phyloP scores from a whole-genome alignment of 2,113 vertebrate genomes.

The Hippocampus abdominalis region DNA sequence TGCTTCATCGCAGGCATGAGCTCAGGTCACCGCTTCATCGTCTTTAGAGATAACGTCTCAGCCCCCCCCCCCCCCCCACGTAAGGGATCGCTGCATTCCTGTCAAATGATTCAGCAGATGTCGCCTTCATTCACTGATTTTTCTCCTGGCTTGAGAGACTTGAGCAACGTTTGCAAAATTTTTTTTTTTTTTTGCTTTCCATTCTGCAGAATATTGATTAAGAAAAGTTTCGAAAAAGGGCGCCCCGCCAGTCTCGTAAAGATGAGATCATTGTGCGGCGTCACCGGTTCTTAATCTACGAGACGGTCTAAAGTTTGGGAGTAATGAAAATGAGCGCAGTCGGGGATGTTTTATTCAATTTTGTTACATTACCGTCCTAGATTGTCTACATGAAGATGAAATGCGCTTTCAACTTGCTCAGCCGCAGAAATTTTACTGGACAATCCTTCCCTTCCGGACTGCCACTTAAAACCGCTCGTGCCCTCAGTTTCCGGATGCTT shows the following conservation, averaged over 20 bases:
- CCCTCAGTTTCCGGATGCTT: no score
- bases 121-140: constrained; percentile 47
- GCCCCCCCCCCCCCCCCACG: constrained; percentile 6
- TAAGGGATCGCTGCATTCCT: constrained; percentile 48
- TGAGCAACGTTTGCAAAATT: constrained; percentile 48
- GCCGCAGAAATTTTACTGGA: neutral
- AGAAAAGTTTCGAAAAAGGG: constrained; percentile 63
- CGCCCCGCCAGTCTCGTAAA: constrained; percentile 66
- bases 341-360: constrained; percentile 51
- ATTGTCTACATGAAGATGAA: constrained; percentile 32
- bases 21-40: constrained; percentile 47
- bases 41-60: constrained; percentile 36
- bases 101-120: constrained; percentile 70
- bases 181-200: constrained; percentile 31
- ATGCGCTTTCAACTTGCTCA: constrained; percentile 15
- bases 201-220: constrained; percentile 65
- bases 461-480: no score
- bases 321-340: constrained; percentile 63
- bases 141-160: constrained; percentile 51
- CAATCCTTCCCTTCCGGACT: neutral
- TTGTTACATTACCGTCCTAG: neutral
- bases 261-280: constrained; percentile 73
- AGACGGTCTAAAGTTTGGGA: constrained; percentile 46
- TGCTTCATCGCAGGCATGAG: constrained; percentile 40
- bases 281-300: constrained; percentile 60